Percentiles rank a stretch among this genome's conserved stretches.
phyloP scores from a whole-genome alignment of 1,140 invertebrate genomes.

The Macrobrachium nipponense region DNA sequence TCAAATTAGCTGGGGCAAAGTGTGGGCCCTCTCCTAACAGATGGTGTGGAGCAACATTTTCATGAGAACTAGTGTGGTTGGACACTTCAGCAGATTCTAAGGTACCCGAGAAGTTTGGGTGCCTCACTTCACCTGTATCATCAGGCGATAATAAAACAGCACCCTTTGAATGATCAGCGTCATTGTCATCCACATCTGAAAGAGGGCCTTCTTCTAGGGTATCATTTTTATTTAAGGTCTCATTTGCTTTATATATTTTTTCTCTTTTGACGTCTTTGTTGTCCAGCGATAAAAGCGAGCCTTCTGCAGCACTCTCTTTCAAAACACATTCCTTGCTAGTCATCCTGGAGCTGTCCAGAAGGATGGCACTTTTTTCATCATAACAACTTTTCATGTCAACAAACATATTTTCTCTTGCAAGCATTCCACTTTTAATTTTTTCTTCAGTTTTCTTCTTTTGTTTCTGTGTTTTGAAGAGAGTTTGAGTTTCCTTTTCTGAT shows the following conservation, averaged over 20 bases:
- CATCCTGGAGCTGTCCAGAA: background rate
- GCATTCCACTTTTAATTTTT: background rate
- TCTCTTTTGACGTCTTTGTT: too few species aligned
- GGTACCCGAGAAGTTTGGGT: conserved; percentile 13
- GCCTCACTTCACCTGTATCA: conserved; percentile 5
- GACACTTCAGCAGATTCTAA: conserved; percentile 3
- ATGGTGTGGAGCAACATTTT: conserved; percentile 34
- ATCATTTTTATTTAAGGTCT: too few species aligned
- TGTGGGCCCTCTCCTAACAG: conserved; percentile 37
- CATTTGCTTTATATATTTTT: too few species aligned
- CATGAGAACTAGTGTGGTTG: conserved; percentile 11
- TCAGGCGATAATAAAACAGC: conserved; percentile 1
- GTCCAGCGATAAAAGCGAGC: too few species aligned
- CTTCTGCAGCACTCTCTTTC: too few species aligned
- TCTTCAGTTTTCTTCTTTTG: background rate
- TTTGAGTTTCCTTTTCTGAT: conserved; percentile 45
- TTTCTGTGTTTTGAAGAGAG: background rate
- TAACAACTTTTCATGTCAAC: conserved; percentile 34
- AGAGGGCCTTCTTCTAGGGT: too few species aligned
- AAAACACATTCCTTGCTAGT: background rate
- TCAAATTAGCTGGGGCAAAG: conserved; percentile 46
- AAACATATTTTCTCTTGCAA: conserved; percentile 15
- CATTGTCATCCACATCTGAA: too few species aligned
- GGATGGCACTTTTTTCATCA: conserved; percentile 1
- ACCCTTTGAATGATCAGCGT: background rate